Percentiles rank a stretch among this genome's conserved stretches.
These are phyloP conservation scores for Cliona cf. orientalis DNA, from an alignment of 37 sponge, comb jelly and placozoan species.

Conservation along the genomic window DNA sequence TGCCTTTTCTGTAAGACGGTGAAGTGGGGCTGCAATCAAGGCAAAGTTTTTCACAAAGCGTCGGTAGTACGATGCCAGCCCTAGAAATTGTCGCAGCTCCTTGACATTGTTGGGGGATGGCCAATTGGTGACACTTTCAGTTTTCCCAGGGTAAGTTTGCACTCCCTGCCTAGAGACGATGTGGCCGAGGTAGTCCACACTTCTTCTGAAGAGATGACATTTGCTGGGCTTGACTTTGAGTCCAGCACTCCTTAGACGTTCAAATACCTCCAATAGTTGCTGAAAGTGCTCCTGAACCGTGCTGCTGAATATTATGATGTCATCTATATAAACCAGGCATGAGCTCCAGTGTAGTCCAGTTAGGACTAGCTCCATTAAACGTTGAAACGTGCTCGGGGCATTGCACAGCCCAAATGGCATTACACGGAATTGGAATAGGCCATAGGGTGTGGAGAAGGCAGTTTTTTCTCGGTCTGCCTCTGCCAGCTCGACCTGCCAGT, in stretches of 20 bases:
- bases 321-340: conserved; percentile 49
- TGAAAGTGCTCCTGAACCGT: conserved; percentile 29
- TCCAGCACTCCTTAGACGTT: conserved; percentile 6
- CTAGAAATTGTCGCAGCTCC: conserved; percentile 37
- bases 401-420: not conserved
- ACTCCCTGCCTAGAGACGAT: conserved; percentile 26
- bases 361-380: not conserved
- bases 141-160: conserved; percentile 13
- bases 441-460: not conserved
- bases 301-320: conserved; percentile 43
- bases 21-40: conserved; percentile 11
- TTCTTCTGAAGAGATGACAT: conserved; percentile 1
- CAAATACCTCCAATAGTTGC: not conserved
- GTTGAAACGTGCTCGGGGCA: not conserved
- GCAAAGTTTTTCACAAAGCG: conserved; percentile 29
- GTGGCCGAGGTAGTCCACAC: too few species aligned
- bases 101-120: conserved; percentile 26
- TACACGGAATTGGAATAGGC: not conserved
- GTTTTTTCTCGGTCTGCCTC: conserved; percentile 5
- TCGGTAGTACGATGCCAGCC: conserved; percentile 45
- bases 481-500: conserved; percentile 1
- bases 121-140: conserved; percentile 18
- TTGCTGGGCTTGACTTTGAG: conserved; percentile 19
- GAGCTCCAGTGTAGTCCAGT: not conserved
- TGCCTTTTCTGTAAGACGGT: conserved; percentile 8